Evolutionary conservation across 2,113 vertebrate genomes (phyloP), one percentile per base, ranked within the genome.

Genomic region (Upupa epops): DNA sequence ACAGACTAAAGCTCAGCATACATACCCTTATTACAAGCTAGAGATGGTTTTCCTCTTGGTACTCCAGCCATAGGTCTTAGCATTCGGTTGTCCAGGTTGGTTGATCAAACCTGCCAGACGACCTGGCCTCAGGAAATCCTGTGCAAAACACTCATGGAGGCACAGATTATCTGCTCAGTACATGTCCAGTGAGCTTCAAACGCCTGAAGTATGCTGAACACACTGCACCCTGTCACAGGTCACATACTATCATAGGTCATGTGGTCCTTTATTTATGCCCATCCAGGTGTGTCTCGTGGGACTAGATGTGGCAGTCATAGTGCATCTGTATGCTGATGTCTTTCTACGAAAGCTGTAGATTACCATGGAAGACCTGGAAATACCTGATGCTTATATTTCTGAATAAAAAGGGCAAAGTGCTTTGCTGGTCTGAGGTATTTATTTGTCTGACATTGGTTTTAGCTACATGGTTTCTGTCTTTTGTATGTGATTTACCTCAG

Each of bases 261-360:
- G 65, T 60, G n/a, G 6, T 71, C 28, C 29, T 77, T 88, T 21
- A 5, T 29, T 31, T 56, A 6, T 34, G 34, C 34, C 42, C 65
- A 51, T n/a, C 42, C 56, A 26, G 11, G 52, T 63, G 55, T 61
- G 55, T 37, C 73, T 42, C 32, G 66, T 72, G 49, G 45, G 65
- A 29, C 15, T 48, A 63, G 55, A n/a, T 2, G 0, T 7, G 24
- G 59, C 84, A 86, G 17, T 19, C 3, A 1, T 31, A 36, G 52
- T 1, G 2, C 76, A 70, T 0, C 0, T 31, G 17, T 1, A 25
- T 18, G 26, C 45, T 36, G 1, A 13, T 14, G 13, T 69, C 31
- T n/a, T 25, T 66, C 48, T 16, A 14, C 59, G 64, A 74, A 77
- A 77, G 31, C 20, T 75, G 17, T 15, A 12, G 24, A 36, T 8